These are phyloP conservation scores for Drosophila pegasa DNA, from an alignment of 2,888 invertebrate genomes.

Conservation along the genomic window DNA sequence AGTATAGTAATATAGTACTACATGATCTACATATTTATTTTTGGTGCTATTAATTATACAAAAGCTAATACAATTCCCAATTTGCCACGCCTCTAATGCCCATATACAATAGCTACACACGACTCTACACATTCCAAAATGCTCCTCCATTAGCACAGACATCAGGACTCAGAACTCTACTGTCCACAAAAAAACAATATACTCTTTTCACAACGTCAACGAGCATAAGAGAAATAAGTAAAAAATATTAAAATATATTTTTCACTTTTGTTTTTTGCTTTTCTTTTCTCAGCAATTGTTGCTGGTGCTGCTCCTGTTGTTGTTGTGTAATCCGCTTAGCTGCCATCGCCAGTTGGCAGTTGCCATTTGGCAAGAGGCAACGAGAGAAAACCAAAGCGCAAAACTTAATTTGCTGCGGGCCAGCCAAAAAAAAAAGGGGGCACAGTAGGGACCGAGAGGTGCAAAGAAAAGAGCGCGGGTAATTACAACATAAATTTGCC, in stretches of 20 bases:
- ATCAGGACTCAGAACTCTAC: neutral
- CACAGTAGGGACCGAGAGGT: no score
- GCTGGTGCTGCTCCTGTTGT: neutral
- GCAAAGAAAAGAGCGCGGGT: conserved; percentile 17
- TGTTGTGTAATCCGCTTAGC: conserved; percentile 73
- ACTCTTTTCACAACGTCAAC: conserved; percentile 1
- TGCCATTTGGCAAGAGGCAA: conserved; percentile 57
- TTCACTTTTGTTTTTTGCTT: conserved; percentile 16
- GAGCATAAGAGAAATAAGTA: conserved; percentile 25
- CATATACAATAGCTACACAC: neutral
- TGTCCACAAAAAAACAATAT: neutral
- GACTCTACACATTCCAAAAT: neutral
- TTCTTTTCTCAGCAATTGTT: conserved; percentile 2
- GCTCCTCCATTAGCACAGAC: neutral
- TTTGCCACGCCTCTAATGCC: neutral
- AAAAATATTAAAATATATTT: conserved; percentile 20
- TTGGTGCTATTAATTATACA: no score
- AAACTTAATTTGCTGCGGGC: conserved; percentile 72
- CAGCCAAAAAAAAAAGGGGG: neutral
- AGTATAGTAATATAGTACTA: no score
- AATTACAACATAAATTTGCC: conserved; percentile 75
- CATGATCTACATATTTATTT: no score
- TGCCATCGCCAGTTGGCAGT: conserved; percentile 58
- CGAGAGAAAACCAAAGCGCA: conserved; percentile 48
- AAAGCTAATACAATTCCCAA: neutral